phyloP scores from a whole-genome alignment of 2,888 invertebrate species.

The Leptura quadrifasciata region DNA sequence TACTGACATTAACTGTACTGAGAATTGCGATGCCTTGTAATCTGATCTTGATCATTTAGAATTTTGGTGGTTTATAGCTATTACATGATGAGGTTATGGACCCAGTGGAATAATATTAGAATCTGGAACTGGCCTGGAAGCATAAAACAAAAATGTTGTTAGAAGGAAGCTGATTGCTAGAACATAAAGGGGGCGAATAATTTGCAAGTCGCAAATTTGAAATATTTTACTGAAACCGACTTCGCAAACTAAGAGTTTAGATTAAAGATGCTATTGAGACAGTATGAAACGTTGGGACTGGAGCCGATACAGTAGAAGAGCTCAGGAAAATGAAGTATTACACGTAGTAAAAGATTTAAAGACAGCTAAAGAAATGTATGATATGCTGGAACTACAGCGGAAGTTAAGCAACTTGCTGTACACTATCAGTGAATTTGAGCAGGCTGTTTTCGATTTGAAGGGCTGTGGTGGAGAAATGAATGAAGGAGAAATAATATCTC shows the following conservation, averaged over 20 bases:
- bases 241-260: not conserved
- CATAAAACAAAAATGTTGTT: not conserved
- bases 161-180: too few relatives aligned
- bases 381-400: not conserved
- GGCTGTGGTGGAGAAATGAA: not conserved
- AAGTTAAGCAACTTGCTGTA: not conserved
- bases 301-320: not conserved
- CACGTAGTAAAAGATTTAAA: not conserved
- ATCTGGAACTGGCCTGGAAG: too few relatives aligned
- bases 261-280: not conserved
- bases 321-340: not conserved
- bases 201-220: not conserved
- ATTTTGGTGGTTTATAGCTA: too few relatives aligned
- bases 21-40: too few relatives aligned
- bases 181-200: not conserved
- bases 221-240: not conserved
- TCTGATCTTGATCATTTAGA: too few relatives aligned
- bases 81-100: too few relatives aligned
- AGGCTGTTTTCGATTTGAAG: not conserved
- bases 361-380: not conserved
- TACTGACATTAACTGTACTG: too few relatives aligned
- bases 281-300: not conserved
- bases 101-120: too few relatives aligned
- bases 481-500: not conserved
- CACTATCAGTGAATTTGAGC: not conserved